These are phyloP conservation scores for Petrocephalus schoutedeni DNA, from an alignment of 2,797 vertebrate species.

Conservation along the genomic window DNA sequence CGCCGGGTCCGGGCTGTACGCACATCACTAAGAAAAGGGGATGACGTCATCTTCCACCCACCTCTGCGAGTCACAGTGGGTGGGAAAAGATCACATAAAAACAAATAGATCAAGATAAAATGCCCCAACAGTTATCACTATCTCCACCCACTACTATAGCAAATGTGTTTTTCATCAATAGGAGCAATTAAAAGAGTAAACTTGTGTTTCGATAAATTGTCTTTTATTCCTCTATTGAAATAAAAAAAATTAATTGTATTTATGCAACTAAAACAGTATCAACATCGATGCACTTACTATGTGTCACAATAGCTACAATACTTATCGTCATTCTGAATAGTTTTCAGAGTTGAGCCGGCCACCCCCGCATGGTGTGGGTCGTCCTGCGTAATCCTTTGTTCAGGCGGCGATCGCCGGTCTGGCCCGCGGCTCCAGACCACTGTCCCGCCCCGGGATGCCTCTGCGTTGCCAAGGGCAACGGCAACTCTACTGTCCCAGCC, in stretches of 20 bases:
- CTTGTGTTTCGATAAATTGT: not conserved
- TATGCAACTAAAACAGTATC: not conserved
- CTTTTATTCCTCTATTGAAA: not conserved
- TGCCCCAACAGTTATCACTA: not conserved
- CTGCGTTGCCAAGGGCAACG: constrained; percentile 23
- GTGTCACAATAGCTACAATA: not conserved
- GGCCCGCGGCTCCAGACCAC: not conserved
- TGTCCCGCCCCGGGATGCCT: constrained; percentile 14
- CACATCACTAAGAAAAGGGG: not conserved
- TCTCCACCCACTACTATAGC: not conserved
- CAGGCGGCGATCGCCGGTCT: not conserved
- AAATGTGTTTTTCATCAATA: not conserved
- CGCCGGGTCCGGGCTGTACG: not conserved
- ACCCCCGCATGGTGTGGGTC: not conserved
- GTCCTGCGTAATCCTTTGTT: constrained; percentile 13
- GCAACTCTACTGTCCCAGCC: not conserved
- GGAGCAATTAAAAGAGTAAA: not conserved
- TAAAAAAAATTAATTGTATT: not conserved
- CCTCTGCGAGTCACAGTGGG: not conserved
- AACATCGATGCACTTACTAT: not conserved
- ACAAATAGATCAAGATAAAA: not conserved
- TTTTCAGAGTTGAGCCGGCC: not conserved
- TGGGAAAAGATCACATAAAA: not conserved
- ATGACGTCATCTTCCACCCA: not conserved
- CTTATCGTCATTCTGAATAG: not conserved